phyloP scores from a whole-genome alignment of 2,113 vertebrate genomes.

The Picathartes gymnocephalus region DNA sequence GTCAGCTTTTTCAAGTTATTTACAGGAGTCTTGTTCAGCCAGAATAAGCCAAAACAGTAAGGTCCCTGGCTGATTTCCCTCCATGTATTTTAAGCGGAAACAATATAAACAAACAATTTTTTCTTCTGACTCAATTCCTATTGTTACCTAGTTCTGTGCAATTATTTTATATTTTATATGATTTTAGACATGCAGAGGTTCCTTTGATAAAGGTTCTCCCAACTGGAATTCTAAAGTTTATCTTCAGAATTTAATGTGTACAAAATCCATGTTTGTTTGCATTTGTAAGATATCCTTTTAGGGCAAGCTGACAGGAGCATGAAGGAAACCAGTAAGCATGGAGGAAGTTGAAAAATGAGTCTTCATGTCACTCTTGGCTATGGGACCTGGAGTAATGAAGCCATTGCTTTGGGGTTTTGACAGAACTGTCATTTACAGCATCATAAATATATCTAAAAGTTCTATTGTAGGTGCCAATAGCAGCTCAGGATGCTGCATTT shows the following conservation, averaged over 20 bases:
- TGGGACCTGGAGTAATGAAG: neutral
- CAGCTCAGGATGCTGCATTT: neutral
- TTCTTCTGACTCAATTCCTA: neutral
- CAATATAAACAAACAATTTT: neutral
- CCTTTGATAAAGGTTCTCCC: neutral
- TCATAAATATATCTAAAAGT: neutral
- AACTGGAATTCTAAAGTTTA: neutral
- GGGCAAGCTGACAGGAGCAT: neutral
- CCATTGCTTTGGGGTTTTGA: neutral
- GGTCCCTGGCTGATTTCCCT: neutral
- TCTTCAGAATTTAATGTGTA: neutral
- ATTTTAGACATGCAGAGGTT: neutral
- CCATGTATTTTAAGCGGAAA: neutral
- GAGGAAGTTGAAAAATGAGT: neutral
- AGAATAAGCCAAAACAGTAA: constrained; percentile 4
- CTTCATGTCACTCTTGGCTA: neutral
- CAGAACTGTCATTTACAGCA: neutral
- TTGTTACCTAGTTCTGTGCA: neutral
- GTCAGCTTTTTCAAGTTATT: neutral
- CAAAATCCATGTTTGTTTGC: neutral
- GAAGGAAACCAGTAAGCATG: neutral
- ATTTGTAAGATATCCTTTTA: neutral
- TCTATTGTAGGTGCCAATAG: neutral
- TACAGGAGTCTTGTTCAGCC: neutral
- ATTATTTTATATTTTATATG: neutral